Percentiles rank a stretch among this genome's conserved stretches.
Evolutionary conservation across 2,888 invertebrate species (phyloP).

Genomic region (Azorinus chamasolen): DNA sequence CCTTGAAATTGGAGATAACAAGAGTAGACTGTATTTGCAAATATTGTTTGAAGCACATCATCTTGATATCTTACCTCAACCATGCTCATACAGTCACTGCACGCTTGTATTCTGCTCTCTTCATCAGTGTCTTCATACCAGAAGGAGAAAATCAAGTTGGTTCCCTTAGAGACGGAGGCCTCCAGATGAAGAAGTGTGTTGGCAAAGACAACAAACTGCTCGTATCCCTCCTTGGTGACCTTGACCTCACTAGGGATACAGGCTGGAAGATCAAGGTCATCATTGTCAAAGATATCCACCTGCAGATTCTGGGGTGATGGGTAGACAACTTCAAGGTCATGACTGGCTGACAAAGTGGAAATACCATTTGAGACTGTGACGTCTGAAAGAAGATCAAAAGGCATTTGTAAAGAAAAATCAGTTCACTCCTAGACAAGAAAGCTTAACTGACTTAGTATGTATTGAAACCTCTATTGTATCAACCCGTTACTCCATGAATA

Average conservation of each 20-base stretch:
- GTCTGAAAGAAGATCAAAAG: conserved; percentile 63
- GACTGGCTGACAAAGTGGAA: conserved; percentile 44
- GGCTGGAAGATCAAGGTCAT: conserved; percentile 62
- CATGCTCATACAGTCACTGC: conserved; percentile 14
- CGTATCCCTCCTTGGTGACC: conserved; percentile 21
- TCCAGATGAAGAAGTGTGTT: conserved; percentile 65
- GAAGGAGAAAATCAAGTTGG: conserved; percentile 72
- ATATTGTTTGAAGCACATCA: no score
- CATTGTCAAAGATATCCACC: conserved; percentile 54
- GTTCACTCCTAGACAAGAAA: no score
- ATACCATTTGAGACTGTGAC: conserved; percentile 68
- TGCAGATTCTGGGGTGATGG: conserved; percentile 73
- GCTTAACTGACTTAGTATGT: no score
- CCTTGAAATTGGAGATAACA: no score
- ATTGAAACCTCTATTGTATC: no score
- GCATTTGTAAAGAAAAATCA: background rate
- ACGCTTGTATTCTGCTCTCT: conserved; percentile 16
- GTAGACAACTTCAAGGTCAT: conserved; percentile 65
- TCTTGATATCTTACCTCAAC: conserved; percentile 24
- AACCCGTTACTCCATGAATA: no score
- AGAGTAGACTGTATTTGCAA: no score
- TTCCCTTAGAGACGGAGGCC: conserved; percentile 73
- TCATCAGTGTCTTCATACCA: conserved; percentile 44
- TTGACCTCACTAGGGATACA: conserved; percentile 66
- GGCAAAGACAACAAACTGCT: conserved; percentile 70